Conservation (phyloP, 1,140 invertebrate species). For the Zelostemma sp. region DNA sequence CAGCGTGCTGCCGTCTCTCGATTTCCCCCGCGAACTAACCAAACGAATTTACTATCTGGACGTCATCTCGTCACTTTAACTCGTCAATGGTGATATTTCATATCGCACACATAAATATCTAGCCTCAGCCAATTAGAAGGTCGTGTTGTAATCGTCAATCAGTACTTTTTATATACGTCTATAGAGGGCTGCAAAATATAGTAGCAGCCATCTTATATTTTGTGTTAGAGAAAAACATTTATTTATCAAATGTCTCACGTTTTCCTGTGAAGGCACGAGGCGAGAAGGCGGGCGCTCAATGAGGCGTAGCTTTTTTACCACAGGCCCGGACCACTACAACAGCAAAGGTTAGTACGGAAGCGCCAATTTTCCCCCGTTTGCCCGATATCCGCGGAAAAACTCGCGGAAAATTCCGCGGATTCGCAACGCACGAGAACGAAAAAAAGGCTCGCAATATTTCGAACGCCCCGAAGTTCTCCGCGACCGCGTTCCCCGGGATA, state of each 20-base stretch:
- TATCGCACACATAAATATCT: constrained; percentile 6
- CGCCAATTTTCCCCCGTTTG: not conserved
- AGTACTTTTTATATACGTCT: constrained; percentile 51
- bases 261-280: constrained; percentile 61
- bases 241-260: constrained; percentile 66
- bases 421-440: constrained; percentile 6
- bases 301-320: constrained; percentile 65
- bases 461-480: constrained; percentile 11
- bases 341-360: constrained; percentile 67
- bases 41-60: not conserved
- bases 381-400: constrained; percentile 23
- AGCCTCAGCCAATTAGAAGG: constrained; percentile 50
- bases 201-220: constrained; percentile 72
- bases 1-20: constrained; percentile 2
- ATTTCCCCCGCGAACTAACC: not conserved
- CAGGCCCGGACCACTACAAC: constrained; percentile 66
- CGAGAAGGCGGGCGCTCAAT: constrained; percentile 63
- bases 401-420: constrained; percentile 11
- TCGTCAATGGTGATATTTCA: constrained; percentile 19
- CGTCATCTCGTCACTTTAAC: constrained; percentile 5
- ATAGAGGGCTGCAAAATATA: constrained; percentile 61
- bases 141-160: constrained; percentile 52
- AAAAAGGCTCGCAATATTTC: constrained; percentile 19
- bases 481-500: not conserved
- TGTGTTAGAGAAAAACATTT: constrained; percentile 71